Base-by-base conservation (phyloP, 2,797 vertebrate genomes). In the Malacoraja senta region DNA sequence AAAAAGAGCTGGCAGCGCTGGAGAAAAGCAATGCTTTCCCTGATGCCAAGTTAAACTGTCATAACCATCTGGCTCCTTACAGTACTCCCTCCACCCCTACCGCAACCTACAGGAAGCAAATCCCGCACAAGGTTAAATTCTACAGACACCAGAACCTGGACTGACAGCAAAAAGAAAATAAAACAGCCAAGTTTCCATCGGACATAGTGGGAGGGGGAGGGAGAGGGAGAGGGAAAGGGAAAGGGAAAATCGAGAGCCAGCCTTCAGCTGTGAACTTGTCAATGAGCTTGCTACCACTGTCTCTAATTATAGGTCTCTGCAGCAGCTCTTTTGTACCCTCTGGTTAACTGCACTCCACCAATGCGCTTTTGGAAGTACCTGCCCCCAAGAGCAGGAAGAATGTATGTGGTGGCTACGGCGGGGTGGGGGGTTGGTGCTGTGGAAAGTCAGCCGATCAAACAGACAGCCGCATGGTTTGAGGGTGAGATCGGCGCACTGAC, bases 131-230 rank as follows among this genome's bases (percentile, higher is more conserved):
- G 83, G 58, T 86, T 86, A 63, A 63, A 32, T n/a, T n/a, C 12
- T 65, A 17, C 1, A 15, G 2, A 32, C n/a, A 86, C 44, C 24
- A 83, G 80, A 53, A 83, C 44, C 53, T 58, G 2, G 38, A 80
- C 32, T 38, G 21, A 80, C 35, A 44, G 35, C 35, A 44, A 38
- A 24, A 9, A 53, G 44, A 68, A 68, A 68, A 17, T 7, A 32
- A 35, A 2, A 15, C 26, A 32, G 58, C 58, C 7, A 65, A 65
- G 61, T 63, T 65, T 63, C 53, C 29, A n/a, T 1, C 7, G 58
- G 12, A 63, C 58, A 32, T 19, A 0, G 10, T 6, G 0, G 29
- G 7, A 53, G 44, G 0, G 10, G 12, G 0, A 8, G 7, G 2
- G 44, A 3, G 29, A 1, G 44, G 44, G 44, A 3, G 12, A 0